Conservation (phyloP, 2,113 vertebrate species). For the Epinephelus fuscoguttatus region DNA sequence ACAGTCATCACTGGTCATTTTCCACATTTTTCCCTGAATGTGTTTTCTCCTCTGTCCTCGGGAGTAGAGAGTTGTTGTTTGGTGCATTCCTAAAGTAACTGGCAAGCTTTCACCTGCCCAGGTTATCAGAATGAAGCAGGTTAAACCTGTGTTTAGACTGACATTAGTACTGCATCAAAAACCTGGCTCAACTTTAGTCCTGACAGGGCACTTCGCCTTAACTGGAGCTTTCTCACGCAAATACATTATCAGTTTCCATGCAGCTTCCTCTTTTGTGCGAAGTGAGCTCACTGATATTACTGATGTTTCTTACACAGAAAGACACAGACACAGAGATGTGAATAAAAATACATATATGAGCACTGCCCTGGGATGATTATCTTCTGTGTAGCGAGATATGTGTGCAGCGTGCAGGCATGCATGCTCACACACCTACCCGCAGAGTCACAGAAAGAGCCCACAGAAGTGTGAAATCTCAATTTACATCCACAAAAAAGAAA, state of each 20-base stretch:
- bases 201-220: not conserved
- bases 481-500: constrained; percentile 41
- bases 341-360: constrained; percentile 40
- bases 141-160: not conserved
- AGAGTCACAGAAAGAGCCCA: constrained; percentile 14
- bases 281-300: constrained; percentile 58
- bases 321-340: not conserved
- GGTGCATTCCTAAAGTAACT: not conserved
- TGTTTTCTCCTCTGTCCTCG: not conserved
- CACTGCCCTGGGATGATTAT: constrained; percentile 18
- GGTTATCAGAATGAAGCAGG: not conserved
- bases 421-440: not conserved
- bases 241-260: constrained; percentile 70
- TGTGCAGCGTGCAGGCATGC: not conserved
- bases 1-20: not conserved
- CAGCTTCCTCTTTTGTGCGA: constrained; percentile 75
- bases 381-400: constrained; percentile 15
- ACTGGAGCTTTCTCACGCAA: constrained; percentile 65
- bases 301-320: constrained; percentile 46
- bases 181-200: not conserved
- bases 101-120: not conserved
- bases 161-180: not conserved
- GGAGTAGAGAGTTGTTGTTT: not conserved
- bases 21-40: not conserved
- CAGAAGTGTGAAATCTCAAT: constrained; percentile 38